Base-by-base conservation (phyloP, 2,888 invertebrate species). In the Keiferia lycopersicella region DNA sequence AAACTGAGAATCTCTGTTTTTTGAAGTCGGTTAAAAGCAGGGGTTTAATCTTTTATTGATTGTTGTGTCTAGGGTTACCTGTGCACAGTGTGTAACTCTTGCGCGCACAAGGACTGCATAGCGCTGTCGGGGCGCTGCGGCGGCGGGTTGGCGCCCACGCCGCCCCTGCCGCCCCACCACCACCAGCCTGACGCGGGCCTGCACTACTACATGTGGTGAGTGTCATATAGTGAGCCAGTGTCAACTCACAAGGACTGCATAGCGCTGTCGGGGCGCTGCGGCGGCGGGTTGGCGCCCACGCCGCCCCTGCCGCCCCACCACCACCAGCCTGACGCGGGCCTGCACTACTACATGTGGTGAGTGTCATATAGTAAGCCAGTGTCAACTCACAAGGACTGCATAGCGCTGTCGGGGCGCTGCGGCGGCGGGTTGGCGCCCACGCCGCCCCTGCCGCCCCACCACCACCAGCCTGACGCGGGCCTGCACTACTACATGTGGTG, bases 221-320 rank as follows among this genome's bases (percentile, higher is more conserved):
- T 30, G n/a, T n/a, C n/a, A n/a, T n/a, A n/a, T n/a, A n/a, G n/a
- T n/a, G n/a, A n/a, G n/a, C n/a, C n/a, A n/a, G n/a, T n/a, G n/a
- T n/a, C n/a, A n/a, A n/a, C n/a, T n/a, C 98, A 98, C 89, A 97
- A 98, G 86, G 95, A 95, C 68, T 98, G 98, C 88, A 97, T 98
- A 76, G 94, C 94, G 62, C 91, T 94, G 74, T 95, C 96, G 30
- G 95, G 96, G 2, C 94, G 95, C 62, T 96, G 96, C 87, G 93
- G 93, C 53, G 93, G 94, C 57, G 93, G 94, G 1, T 92, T 93
- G 6, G 93, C 94, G 22, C 93, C 94, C 22, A 92, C 93, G 57
- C 94, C 94, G 0, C 93, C 94, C 2, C 87, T 92, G 20, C 84
- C 93, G 50, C 92, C 93, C 56, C 94, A 93, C 80, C 93, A 93